Percentiles rank a stretch among this genome's conserved stretches.
Conservation (phyloP, 2,888 invertebrate species). For the Pristionchus exspectatus region DNA sequence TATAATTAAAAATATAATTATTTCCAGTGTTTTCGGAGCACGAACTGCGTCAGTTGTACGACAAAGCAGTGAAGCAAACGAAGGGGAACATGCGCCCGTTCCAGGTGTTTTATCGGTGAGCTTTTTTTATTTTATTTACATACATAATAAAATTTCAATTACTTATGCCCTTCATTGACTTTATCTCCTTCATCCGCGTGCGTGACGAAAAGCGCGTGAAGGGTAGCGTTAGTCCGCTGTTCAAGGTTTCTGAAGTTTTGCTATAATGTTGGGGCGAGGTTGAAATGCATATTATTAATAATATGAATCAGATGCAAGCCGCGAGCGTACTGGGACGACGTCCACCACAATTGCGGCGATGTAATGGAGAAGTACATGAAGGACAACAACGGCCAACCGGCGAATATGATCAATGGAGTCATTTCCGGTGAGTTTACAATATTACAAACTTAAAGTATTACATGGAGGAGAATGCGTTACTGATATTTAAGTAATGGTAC, state of each 20-base stretch:
- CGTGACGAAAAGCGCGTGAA: no score
- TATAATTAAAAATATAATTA: neutral
- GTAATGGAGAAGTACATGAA: conserved; percentile 76
- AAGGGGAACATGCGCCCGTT: conserved; percentile 65
- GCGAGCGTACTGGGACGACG: conserved; percentile 72
- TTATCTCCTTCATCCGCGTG: no score
- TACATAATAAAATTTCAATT: no score
- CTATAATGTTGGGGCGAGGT: no score
- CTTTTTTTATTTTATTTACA: no score
- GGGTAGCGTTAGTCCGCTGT: no score
- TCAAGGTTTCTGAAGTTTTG: no score
- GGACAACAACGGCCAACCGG: conserved; percentile 77
- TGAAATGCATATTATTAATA: neutral
- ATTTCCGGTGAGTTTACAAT: conserved; percentile 7
- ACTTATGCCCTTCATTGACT: no score
- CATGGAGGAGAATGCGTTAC: no score
- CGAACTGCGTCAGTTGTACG: conserved; percentile 60
- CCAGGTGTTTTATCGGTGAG: conserved; percentile 63
- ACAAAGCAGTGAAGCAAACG: conserved; percentile 60
- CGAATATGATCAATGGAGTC: conserved; percentile 73
- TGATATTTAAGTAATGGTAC: no score
- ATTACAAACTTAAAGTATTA: no score
- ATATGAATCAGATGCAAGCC: conserved; percentile 68
- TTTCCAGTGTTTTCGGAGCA: conserved; percentile 62
- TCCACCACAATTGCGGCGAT: conserved; percentile 64